Evolutionary conservation across 2,113 vertebrate species (phyloP), one percentile per base, ranked within the genome.

Genomic region (Eurystomus gularis): DNA sequence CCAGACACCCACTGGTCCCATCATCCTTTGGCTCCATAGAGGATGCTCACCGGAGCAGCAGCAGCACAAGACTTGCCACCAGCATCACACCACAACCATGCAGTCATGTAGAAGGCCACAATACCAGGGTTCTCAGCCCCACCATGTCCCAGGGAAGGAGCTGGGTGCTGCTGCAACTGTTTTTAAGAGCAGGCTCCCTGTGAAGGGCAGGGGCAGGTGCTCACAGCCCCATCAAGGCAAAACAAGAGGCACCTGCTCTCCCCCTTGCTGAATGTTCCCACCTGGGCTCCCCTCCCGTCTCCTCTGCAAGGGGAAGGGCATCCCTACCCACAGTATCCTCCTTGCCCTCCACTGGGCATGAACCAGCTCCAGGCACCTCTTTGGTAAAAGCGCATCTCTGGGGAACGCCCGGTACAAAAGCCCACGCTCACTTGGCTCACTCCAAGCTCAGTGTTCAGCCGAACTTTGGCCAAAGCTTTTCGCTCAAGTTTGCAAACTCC

Each of bases 91-190:
- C 33, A 5, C 29, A 21, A 28, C 44, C 5, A 6, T 10, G 33
- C 35, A 24, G 64, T 0, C 17, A 15, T 3, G 3, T 1, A 4
- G 17, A 21, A 51, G 5, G 4, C 14, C 7, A 7, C 0, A 3
- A 4, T 0, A 1, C 0, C 0, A 0, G 5, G 7, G 8, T 2
- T 28, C 26, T 20, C 51, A 31, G 17, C 20, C 19, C 40, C 25
- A n/a, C 4, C 14, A 20, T 3, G 0, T 2, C 46, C 64, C 37
- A 33, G 1, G 1, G 2, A 62, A 55, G 2, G 6, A 44, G 10
- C 0, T 0, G 0, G 1, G 18, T 0, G 1, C 0, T 21, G 7
- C 57, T 80, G 28, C 25, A n/a, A 46, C 31, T 2, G 0, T 51
- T 61, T 3, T 54, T 84, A 51, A 55, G 26, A 44, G 68, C 17